Conservation (phyloP, 2,113 vertebrate species). For the Cryptomyrus ogoouensis region DNA sequence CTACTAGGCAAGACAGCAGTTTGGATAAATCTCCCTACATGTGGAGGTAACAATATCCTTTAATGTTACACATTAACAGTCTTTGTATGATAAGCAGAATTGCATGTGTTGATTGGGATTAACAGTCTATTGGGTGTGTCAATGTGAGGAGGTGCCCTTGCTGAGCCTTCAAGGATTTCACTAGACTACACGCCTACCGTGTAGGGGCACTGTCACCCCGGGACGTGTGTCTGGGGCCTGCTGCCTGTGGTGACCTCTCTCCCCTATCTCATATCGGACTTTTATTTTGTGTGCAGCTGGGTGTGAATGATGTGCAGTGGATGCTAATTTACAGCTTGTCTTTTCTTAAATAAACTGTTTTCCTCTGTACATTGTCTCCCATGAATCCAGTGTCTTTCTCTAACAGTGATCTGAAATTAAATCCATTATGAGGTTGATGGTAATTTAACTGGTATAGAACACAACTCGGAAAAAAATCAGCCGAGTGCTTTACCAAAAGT, state of each 20-base stretch:
- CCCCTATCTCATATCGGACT: neutral
- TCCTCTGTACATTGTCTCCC: neutral
- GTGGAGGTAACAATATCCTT: neutral
- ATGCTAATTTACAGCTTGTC: constrained; percentile 3
- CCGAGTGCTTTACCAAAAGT: neutral
- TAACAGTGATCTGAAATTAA: neutral
- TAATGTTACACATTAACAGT: neutral
- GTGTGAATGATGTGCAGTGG: neutral
- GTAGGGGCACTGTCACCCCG: neutral
- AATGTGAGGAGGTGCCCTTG: neutral
- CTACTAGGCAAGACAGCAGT: neutral
- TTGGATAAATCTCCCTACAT: neutral
- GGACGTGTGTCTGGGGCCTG: neutral
- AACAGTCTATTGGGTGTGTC: neutral
- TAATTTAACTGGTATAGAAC: neutral
- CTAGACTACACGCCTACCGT: neutral
- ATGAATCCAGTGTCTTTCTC: neutral
- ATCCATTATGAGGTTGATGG: too few relatives aligned
- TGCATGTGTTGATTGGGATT: neutral
- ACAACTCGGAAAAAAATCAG: neutral
- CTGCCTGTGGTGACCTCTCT: neutral
- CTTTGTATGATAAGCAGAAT: neutral
- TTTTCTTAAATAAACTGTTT: constrained; percentile 15
- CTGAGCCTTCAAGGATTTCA: neutral
- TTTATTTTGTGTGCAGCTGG: constrained; percentile 14